phyloP scores from a whole-genome alignment of 2,797 vertebrate genomes.

The Poecilia picta region DNA sequence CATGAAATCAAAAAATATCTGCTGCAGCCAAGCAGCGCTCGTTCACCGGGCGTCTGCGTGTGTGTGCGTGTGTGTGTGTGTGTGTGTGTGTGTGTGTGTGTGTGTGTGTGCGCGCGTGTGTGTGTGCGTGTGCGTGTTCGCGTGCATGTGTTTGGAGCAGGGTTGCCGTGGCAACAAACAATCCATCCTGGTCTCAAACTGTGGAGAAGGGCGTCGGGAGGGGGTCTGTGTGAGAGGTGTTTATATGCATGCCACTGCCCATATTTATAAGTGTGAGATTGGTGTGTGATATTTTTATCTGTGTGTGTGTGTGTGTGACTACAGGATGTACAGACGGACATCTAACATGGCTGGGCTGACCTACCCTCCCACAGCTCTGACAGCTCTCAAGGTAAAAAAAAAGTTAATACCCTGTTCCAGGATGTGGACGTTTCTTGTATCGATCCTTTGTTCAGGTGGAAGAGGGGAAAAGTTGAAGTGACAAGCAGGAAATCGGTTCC shows the following conservation, averaged over 20 bases:
- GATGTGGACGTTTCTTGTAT: slow-evolving; percentile 5
- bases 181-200: slow-evolving; percentile 52
- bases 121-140: neutral
- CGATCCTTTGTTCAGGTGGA: neutral
- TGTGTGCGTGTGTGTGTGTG: neutral
- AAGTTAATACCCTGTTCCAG: neutral
- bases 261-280: slow-evolving; percentile 17
- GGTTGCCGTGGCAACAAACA: slow-evolving; percentile 52
- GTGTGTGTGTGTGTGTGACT: slow-evolving; percentile 16
- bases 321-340: slow-evolving; percentile 96
- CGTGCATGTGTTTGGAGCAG: slow-evolving; percentile 38
- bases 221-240: slow-evolving; percentile 31
- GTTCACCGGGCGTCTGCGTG: neutral
- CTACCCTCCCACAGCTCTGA: slow-evolving; percentile 90
- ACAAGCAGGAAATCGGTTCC: neutral
- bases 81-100: neutral
- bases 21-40: slow-evolving; percentile 17
- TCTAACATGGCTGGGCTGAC: slow-evolving; percentile 94
- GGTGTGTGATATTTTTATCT: slow-evolving; percentile 25
- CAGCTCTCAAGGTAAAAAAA: slow-evolving; percentile 88
- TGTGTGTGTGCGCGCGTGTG: too few relatives aligned
- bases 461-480: neutral
- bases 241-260: slow-evolving; percentile 32
- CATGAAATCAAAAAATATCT: slow-evolving; percentile 63
- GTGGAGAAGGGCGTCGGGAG: slow-evolving; percentile 41